A percentile compares a stretch with the other conserved stretches of the same genome.
phyloP scores from a whole-genome alignment of 2,113 vertebrate species.

The Neodon shergylaensis region DNA sequence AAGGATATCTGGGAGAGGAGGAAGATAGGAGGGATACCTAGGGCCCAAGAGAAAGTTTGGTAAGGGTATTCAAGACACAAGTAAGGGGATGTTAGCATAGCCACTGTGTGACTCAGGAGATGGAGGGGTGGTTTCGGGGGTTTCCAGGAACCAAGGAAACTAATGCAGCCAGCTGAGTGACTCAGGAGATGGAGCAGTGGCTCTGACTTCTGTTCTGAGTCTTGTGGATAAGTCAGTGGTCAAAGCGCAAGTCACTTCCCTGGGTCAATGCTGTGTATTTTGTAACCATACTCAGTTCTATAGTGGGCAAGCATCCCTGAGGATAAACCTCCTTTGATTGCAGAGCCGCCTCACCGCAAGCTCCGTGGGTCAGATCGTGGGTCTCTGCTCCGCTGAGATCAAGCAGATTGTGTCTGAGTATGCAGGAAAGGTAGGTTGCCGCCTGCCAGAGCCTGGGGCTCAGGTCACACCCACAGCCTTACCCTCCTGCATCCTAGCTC shows the following conservation, averaged over 20 bases:
- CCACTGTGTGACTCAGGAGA: neutral
- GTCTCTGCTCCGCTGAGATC: constrained; percentile 96
- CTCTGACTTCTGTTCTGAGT: neutral
- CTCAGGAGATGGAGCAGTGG: neutral
- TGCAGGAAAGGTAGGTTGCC: constrained; percentile 88
- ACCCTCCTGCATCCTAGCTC: neutral
- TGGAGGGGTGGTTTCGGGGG: neutral
- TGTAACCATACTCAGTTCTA: neutral
- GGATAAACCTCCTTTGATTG: constrained; percentile 47
- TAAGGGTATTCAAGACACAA: neutral
- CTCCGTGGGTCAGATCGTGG: constrained; percentile 97
- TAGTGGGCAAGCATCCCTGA: constrained; percentile 13
- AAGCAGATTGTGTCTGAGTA: constrained; percentile 97
- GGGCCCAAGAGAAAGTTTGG: neutral
- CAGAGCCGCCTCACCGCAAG: constrained; percentile 95
- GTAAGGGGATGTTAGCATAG: neutral
- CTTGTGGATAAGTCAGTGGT: neutral
- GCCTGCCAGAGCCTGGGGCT: neutral
- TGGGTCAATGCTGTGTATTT: neutral
- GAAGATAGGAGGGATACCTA: neutral
- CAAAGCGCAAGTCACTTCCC: neutral
- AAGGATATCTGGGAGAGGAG: too few species aligned
- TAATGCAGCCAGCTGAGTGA: neutral
- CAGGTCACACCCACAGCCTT: neutral
- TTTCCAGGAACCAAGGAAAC: neutral